phyloP scores from a whole-genome alignment of 2,797 vertebrate species.

The Mastacembelus armatus region DNA sequence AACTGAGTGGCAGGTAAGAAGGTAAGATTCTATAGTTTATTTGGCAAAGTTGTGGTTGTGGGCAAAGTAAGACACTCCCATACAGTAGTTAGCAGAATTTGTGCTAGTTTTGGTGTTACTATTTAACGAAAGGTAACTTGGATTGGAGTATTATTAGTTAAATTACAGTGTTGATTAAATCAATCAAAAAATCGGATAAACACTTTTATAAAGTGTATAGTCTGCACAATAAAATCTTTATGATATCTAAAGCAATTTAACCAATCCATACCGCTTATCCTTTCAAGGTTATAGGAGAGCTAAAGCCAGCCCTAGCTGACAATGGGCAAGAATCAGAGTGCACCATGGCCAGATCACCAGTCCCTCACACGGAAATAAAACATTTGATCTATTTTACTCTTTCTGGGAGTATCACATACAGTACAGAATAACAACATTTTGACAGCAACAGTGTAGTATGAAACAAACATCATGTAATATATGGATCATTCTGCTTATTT shows the following conservation, averaged over 20 bases:
- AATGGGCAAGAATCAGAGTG: too few relatives aligned
- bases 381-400: not conserved
- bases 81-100: not conserved
- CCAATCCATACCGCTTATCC: too few relatives aligned
- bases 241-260: too few relatives aligned
- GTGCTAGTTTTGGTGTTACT: not conserved
- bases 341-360: too few relatives aligned
- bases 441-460: not conserved
- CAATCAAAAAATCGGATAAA: not conserved
- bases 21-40: not conserved
- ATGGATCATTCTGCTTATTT: not conserved
- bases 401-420: not conserved
- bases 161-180: not conserved
- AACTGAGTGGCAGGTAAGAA: not conserved
- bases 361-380: too few relatives aligned
- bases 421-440: not conserved
- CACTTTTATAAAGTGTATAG: too few relatives aligned
- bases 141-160: not conserved
- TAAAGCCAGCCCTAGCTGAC: too few relatives aligned
- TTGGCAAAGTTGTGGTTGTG: not conserved
- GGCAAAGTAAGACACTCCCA: not conserved
- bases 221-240: not conserved
- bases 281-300: too few relatives aligned
- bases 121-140: not conserved
- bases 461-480: not conserved